Evolutionary conservation across 2,797 vertebrate genomes (phyloP), one percentile per base, ranked within the genome.

Genomic region (Neomorphus geoffroyi): DNA sequence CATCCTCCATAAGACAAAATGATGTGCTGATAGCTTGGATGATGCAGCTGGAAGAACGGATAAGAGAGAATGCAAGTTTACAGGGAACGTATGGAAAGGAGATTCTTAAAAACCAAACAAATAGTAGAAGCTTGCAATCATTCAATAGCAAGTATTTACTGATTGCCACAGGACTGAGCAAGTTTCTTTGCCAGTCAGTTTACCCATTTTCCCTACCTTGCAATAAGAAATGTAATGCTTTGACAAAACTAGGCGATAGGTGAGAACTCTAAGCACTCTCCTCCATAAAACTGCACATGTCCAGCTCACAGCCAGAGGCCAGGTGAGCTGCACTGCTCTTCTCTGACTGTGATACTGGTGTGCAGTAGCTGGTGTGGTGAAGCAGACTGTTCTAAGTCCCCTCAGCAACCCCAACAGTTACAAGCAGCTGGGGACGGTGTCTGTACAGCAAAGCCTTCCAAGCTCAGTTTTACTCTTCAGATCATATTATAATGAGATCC

Each of bases 261-360:
- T 13, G 45, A n/a, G 41, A 56, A 57, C 6, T 8, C 18, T 43
- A 51, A 51, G 69, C 10, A 39, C 18, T 7, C 28, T 73, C 18
- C 65, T 57, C 65, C 12, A 5, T 3, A 14, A 45, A 60, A 45
- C 6, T 13, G 46, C 0, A 0, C 0, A 23, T 54, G 64, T 24
- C 46, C 48, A 26, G 61, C 56, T 54, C 2, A 5, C 50, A 32
- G 32, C 1, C 19, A n/a, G 13, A n/a, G 58, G 35, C 58, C 8
- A 6, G 43, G 28, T 5, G 37, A 64, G 48, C n/a, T 11, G 64
- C 37, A 4, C 6, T 6, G 43, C 5, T 3, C 33, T 56, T 13
- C 48, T 66, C 60, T 6, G 1, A 17, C 71, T 22, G 21, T 3
- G n/a, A 15, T 2, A n/a, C 30, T 0, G 6, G 24, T 1, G 32